Percentiles rank a stretch among this genome's conserved stretches.
These are phyloP conservation scores for Hedya salicella DNA, from an alignment of 2,888 invertebrate genomes.

Conservation along the genomic window DNA sequence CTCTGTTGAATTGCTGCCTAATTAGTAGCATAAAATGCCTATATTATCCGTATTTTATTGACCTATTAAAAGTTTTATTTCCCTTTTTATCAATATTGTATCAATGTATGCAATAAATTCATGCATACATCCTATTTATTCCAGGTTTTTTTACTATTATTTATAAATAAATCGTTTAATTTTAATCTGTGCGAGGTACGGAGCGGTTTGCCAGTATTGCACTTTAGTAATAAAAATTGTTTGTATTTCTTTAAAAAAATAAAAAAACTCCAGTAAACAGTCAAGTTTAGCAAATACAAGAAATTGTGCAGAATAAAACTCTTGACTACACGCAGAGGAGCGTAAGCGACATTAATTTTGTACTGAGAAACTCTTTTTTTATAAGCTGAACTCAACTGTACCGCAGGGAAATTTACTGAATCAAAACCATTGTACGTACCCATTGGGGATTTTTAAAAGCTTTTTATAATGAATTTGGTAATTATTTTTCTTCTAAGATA, in stretches of 20 bases:
- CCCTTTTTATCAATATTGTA: too few species aligned
- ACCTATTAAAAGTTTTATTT: too few species aligned
- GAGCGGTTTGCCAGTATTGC: too few species aligned
- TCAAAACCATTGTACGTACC: conserved; percentile 20
- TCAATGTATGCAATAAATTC: too few species aligned
- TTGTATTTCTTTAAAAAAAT: not conserved
- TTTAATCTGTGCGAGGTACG: too few species aligned
- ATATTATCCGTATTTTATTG: too few species aligned
- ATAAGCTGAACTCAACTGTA: conserved; percentile 8
- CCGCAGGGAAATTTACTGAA: conserved; percentile 36
- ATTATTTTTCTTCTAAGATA: conserved; percentile 5
- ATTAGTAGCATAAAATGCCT: too few species aligned
- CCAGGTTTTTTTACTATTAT: too few species aligned
- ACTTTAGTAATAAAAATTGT: not conserved
- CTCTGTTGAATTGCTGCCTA: too few species aligned
- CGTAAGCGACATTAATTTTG: not conserved
- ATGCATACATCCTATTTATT: too few species aligned
- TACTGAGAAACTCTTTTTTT: not conserved
- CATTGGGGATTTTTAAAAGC: conserved; percentile 16
- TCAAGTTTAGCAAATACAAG: conserved; percentile 21
- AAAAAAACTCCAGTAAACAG: conserved; percentile 24
- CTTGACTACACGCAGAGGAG: not conserved
- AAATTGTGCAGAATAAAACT: conserved; percentile 8
- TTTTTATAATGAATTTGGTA: conserved; percentile 23
- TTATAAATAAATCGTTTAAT: too few species aligned